Evolutionary conservation across 1,140 invertebrate genomes (phyloP), one percentile per base, ranked within the genome.

Genomic region (Steinernema feltiae): DNA sequence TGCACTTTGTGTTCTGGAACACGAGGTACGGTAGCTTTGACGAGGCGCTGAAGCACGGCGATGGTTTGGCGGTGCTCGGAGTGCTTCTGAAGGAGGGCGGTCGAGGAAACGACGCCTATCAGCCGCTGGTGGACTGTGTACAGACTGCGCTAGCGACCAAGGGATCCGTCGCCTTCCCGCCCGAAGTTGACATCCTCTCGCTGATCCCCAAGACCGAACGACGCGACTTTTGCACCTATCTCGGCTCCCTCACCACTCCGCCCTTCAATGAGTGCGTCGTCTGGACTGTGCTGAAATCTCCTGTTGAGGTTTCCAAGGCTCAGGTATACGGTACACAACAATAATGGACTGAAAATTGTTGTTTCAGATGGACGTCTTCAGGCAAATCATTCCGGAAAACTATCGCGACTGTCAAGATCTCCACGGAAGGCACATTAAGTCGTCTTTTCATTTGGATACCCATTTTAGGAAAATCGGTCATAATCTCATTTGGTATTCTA

Each of bases 1-100:
- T 77, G 76, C 92, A 93, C 84, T 87, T 92, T 3, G 92, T 93
- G 0, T 91, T 92, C 85, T 90, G 89, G 77, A 89, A 91, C 1
- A 88, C 85, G 30, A 86, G 89, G n/a, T 91, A 91, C 80, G 85
- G 82, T 0, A 90, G 88, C 75, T 82, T 90, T 7, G 86, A 81
- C 1, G 87, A 88, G 79, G 91, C 91, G 0, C 80, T 88, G 0
- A 83, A 88, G 74, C 83, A 91, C 48, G 80, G 87, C 27, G 88
- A 91, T 80, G 92, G 92, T 21, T 82, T 93, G 29, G 90, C 90
- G 1, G 92, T 93, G 0, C 81, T 93, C 0, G 91, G 88, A 1
- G 89, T 92, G 46, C 87, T 93, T n/a, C 91, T 92, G 73, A 87
- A 92, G 84, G 91, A 79, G 76, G 73, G 77, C 63, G 78, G 72